phyloP scores from a whole-genome alignment of 1,140 invertebrate species.

The Vanessa atalanta region DNA sequence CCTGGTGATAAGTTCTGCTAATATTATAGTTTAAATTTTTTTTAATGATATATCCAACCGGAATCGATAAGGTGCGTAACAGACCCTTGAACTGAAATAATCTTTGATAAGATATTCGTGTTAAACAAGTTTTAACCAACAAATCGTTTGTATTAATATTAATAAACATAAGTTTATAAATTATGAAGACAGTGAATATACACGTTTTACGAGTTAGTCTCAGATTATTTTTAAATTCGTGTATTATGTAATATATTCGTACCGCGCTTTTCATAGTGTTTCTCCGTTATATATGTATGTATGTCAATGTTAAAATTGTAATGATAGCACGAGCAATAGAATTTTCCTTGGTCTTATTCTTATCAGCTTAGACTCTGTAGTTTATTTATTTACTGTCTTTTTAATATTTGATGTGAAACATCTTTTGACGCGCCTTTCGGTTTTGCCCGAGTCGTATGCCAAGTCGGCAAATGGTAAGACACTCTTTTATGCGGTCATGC shows the following conservation, averaged over 20 bases:
- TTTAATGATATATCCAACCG: not conserved
- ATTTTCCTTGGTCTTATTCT: not conserved
- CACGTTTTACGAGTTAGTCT: too few relatives aligned
- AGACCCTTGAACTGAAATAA: not conserved
- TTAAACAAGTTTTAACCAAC: not conserved
- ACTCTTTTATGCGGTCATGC: too few relatives aligned
- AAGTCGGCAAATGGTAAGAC: too few relatives aligned
- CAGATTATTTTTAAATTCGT: too few relatives aligned
- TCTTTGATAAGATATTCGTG: not conserved
- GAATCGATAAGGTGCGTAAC: conserved; percentile 7
- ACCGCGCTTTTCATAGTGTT: too few relatives aligned
- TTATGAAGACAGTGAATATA: not conserved
- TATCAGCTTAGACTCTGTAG: too few relatives aligned
- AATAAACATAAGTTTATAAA: not conserved
- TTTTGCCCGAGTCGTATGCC: too few relatives aligned
- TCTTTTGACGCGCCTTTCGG: too few relatives aligned
- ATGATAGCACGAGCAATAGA: not conserved
- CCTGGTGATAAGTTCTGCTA: not conserved
- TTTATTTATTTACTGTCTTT: too few relatives aligned
- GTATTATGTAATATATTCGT: too few relatives aligned
- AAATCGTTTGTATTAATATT: not conserved
- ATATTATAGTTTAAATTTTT: not conserved
- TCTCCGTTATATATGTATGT: not conserved
- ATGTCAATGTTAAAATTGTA: not conserved
- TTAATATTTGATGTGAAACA: too few relatives aligned